Base-by-base conservation (phyloP, 2,113 vertebrate genomes). In the Lamprologus speciosus region DNA sequence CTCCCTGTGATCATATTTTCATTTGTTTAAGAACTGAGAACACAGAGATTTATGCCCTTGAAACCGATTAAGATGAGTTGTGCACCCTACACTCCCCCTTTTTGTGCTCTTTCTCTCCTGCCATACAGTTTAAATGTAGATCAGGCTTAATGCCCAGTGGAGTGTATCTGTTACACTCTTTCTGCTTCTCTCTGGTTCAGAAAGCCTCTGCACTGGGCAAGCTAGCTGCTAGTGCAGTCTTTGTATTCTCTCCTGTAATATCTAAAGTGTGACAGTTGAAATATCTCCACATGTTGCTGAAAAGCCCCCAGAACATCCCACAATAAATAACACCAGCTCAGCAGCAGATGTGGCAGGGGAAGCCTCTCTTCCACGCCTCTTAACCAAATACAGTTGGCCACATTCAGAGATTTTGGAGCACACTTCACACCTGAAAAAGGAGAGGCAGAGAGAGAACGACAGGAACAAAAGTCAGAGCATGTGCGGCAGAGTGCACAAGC, bases 1-100 rank as follows among this genome's bases (percentile, higher is more conserved):
- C 92, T 92, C 91, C 89, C 92, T 94, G 93, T 95, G 93, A 96
- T 96, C 90, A 90, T 96, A 96, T 95, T 96, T 94, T 93, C 95
- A 93, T 96, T 96, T 96, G 92, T 92, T 95, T 95, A 94, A 96
- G 92, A 92, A 85, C 91, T 88, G 88, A 91, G 89, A 86, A 88
- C 58, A 33, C 42, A 5, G 85, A 90, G 91, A 95, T 93, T 95
- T 93, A 95, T 90, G 87, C 89, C 91, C 93, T 95, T 89, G 86
- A 94, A 93, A 91, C 83, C 86, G 86, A 93, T 96, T 92, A 94
- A 95, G 92, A 93, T 91, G 93, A 95, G 89, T 94, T 93, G 88
- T 85, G 88, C 54, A 13, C 70, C 55, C 73, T 60, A 70, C 19
- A 26, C 81, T 85, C 88, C 85, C 84, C 42, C 89, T 84, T 80